Evolutionary conservation across 2,113 vertebrate genomes (phyloP).

Genomic region (Plecotus auritus): DNA sequence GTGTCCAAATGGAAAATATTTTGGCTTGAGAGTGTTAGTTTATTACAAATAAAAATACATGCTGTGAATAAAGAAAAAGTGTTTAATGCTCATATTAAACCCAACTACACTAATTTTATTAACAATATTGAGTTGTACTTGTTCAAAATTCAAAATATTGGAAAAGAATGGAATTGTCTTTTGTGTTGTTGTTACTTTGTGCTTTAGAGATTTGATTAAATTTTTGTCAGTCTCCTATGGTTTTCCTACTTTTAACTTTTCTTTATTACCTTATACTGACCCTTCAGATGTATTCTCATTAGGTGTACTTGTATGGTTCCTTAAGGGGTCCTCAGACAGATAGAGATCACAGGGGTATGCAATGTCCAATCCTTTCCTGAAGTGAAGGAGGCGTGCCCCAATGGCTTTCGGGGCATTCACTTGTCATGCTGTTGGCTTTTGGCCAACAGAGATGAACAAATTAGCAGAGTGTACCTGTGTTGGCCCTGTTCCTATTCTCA

Average conservation of each 20-base stretch:
- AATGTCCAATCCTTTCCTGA: slow-evolving; percentile 36
- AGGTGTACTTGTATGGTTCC: slow-evolving; percentile 46
- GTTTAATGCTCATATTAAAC: neutral
- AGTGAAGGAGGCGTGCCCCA: slow-evolving; percentile 18
- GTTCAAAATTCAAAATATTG: slow-evolving; percentile 28
- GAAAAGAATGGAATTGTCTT: neutral
- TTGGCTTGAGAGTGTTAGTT: neutral
- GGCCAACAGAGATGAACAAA: slow-evolving; percentile 67
- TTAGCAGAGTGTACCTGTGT: slow-evolving; percentile 67
- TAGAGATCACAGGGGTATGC: slow-evolving; percentile 41
- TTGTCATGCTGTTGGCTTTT: slow-evolving; percentile 69
- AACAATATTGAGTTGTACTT: neutral
- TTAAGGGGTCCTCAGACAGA: slow-evolving; percentile 42
- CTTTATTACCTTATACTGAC: slow-evolving; percentile 32
- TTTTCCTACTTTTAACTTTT: slow-evolving; percentile 34
- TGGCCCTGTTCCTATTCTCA: slow-evolving; percentile 66
- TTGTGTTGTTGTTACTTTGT: neutral
- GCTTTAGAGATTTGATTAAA: slow-evolving; percentile 17
- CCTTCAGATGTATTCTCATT: slow-evolving; percentile 53
- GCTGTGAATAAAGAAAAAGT: neutral
- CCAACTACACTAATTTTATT: neutral
- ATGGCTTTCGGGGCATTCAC: slow-evolving; percentile 50
- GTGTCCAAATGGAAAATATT: slow-evolving; percentile 21
- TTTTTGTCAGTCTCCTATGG: neutral
- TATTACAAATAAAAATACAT: slow-evolving; percentile 24